These are phyloP conservation scores for Scophthalmus maximus DNA, from an alignment of 2,113 vertebrate species.

Conservation along the genomic window DNA sequence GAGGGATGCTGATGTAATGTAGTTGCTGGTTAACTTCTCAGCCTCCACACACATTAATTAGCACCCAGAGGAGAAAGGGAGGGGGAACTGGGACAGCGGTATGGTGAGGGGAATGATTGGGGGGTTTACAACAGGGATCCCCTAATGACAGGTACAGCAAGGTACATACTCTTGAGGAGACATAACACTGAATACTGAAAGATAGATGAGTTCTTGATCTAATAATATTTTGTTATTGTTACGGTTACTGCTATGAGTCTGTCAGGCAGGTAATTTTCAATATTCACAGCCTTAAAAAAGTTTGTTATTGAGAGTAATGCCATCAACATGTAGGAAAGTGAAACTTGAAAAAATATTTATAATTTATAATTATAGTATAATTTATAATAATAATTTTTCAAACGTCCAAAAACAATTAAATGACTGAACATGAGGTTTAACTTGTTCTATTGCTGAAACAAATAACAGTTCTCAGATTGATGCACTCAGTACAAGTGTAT, in stretches of 20 bases:
- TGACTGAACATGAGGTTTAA: neutral
- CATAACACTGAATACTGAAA: conserved; percentile 9
- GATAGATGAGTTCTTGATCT: conserved; percentile 13
- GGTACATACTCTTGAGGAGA: conserved; percentile 39
- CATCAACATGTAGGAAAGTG: neutral
- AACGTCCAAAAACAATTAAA: too few relatives aligned
- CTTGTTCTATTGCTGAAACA: neutral
- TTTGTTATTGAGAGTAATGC: conserved; percentile 4
- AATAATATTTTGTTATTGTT: conserved; percentile 30
- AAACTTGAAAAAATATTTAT: too few relatives aligned
- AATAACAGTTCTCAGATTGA: neutral
- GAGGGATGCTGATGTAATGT: conserved; percentile 29
- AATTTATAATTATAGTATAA: too few relatives aligned
- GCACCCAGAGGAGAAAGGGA: conserved; percentile 71
- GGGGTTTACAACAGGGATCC: conserved; percentile 45
- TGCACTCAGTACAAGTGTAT: neutral
- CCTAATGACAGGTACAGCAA: conserved; percentile 40
- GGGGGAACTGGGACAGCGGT: conserved; percentile 44
- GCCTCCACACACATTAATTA: conserved; percentile 74
- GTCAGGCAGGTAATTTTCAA: neutral
- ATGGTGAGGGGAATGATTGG: conserved; percentile 41
- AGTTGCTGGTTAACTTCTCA: conserved; percentile 55
- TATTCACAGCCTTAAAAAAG: conserved; percentile 8
- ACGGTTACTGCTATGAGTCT: conserved; percentile 11
- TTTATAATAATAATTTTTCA: too few relatives aligned